Conservation (phyloP, 2,113 vertebrate species). For the Steatornis caripensis region DNA sequence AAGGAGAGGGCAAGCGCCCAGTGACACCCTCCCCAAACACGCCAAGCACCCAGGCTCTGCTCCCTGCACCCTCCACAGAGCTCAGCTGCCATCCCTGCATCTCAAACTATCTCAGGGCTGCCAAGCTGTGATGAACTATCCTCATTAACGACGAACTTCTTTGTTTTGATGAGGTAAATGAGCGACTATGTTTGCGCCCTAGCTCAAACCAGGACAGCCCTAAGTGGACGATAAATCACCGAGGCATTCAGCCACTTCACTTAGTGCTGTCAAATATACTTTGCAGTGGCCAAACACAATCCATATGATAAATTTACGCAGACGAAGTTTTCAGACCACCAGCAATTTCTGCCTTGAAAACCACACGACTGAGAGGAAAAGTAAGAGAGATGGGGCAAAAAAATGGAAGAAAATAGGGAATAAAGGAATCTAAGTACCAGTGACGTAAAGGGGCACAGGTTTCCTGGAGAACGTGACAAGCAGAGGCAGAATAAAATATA, state of each 20-base stretch:
- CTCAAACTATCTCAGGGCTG: neutral
- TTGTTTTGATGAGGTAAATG: constrained; percentile 5
- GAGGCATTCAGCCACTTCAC: neutral
- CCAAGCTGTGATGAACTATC: neutral
- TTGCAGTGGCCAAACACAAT: neutral
- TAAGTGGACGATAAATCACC: constrained; percentile 17
- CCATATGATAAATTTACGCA: neutral
- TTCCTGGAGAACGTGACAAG: neutral
- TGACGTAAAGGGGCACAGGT: neutral
- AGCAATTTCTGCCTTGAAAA: neutral
- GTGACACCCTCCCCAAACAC: accelerated
- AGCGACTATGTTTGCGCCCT: neutral
- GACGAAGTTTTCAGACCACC: neutral
- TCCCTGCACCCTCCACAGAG: neutral
- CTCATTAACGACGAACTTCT: neutral
- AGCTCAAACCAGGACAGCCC: too few relatives aligned
- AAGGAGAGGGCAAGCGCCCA: neutral
- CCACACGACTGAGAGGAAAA: neutral
- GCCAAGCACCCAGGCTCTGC: neutral
- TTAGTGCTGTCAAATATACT: constrained; percentile 15
- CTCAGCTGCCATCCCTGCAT: neutral
- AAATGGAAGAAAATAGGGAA: neutral
- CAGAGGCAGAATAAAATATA: neutral
- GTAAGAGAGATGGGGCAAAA: neutral
- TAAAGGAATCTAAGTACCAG: neutral